A percentile compares a stretch with the other conserved stretches of the same genome.
phyloP scores from a whole-genome alignment of 2,888 invertebrate species.

The Abrostola tripartita region DNA sequence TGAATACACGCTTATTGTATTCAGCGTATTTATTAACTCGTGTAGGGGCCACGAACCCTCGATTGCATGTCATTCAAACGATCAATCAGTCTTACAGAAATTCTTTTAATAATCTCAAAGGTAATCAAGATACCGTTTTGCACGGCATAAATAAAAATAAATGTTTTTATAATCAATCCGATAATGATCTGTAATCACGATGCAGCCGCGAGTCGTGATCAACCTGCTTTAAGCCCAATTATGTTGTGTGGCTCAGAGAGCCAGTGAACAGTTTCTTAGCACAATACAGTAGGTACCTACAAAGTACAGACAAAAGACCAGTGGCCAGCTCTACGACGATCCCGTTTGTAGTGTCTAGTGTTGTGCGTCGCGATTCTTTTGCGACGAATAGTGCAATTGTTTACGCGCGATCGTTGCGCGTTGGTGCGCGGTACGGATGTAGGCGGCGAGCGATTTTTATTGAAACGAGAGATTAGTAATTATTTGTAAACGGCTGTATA shows the following conservation, averaged over 20 bases:
- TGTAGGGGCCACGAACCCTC: background rate
- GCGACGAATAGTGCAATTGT: background rate
- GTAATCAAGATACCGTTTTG: conserved; percentile 17
- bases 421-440: conserved; percentile 1
- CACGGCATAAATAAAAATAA: conserved; percentile 12
- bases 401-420: background rate
- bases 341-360: background rate
- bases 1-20: no score
- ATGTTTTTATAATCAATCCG: conserved; percentile 16
- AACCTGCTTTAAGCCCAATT: conserved; percentile 11
- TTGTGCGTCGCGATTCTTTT: conserved; percentile 7
- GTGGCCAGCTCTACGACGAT: background rate
- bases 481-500: background rate
- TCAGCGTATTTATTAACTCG: no score
- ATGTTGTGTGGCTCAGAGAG: background rate
- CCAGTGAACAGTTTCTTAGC: background rate
- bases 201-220: conserved; percentile 33
- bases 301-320: conserved; percentile 5
- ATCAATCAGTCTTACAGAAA: background rate
- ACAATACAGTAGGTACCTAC: background rate
- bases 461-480: background rate
- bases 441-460: conserved; percentile 12
- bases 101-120: background rate
- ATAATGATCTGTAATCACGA: conserved; percentile 33
- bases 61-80: background rate